These are phyloP conservation scores for Agonopterix subpropinquella DNA, from an alignment of 2,888 invertebrate species.

Conservation along the genomic window DNA sequence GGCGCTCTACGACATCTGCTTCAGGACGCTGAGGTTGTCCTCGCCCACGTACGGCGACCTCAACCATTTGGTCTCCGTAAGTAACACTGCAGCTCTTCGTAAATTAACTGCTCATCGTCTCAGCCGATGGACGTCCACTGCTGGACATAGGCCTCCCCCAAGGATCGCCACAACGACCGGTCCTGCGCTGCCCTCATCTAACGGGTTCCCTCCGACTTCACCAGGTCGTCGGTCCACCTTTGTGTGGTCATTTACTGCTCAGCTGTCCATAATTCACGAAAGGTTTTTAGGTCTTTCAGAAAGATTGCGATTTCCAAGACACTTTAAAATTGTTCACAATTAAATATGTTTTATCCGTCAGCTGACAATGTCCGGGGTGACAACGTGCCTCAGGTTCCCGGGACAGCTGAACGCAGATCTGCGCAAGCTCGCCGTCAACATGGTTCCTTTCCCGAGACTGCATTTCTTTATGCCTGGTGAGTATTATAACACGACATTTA, in stretches of 20 bases:
- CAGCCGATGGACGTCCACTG: too few species aligned
- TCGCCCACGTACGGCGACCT: slow-evolving; percentile 94
- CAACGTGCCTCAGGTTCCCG: slow-evolving; percentile 61
- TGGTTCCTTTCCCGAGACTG: slow-evolving; percentile 92
- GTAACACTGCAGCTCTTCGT: slow-evolving; percentile 17
- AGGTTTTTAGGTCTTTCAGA: too few species aligned
- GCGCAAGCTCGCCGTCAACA: slow-evolving; percentile 90
- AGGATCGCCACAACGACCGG: too few species aligned
- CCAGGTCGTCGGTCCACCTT: too few species aligned
- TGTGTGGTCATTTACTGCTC: too few species aligned
- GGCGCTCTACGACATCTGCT: slow-evolving; percentile 92
- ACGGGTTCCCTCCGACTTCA: too few species aligned
- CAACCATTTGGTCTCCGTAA: slow-evolving; percentile 88
- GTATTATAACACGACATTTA: too few species aligned
- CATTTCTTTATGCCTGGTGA: slow-evolving; percentile 91
- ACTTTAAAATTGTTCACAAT: not conserved
- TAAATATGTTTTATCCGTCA: slow-evolving; percentile 12
- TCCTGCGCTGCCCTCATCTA: too few species aligned
- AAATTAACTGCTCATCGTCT: too few species aligned
- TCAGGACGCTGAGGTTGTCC: slow-evolving; percentile 86
- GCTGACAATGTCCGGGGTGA: slow-evolving; percentile 66
- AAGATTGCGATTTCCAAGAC: too few species aligned
- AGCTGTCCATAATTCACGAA: too few species aligned
- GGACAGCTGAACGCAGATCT: slow-evolving; percentile 84
- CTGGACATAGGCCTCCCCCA: too few species aligned